Evolutionary conservation across 64 coral and sea anemone genomes (phyloP), one percentile per base, ranked within the genome.

Genomic region (Montipora foliosa): DNA sequence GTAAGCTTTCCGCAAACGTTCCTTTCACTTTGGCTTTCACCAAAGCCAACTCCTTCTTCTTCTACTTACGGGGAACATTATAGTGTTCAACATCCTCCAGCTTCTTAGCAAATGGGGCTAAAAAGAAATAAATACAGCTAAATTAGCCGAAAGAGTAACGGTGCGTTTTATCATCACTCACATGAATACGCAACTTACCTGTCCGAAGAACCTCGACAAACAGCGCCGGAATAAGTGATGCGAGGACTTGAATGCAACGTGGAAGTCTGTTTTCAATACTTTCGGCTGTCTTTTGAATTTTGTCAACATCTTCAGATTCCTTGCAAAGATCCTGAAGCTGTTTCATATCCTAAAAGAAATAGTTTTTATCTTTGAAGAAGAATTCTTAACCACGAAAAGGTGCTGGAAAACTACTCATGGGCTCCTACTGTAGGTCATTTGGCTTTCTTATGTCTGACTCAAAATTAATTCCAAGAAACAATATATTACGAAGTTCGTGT

Each of bases 201-300:
- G 91, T 91, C 53, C 87, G 92, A 55, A 98, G 88, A 60, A 98
- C 94, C 19, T 76, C 60, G 24, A 78, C 89, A 88, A 98, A 96
- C 53, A 98, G 83, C 58, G 93, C 95, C 14, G 97, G 97, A 49
- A 98, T 86, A 77, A 95, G 77, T 22, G 92, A 75, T 25, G 91
- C 94, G 19, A 98, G 55, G 16, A 95, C 94, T 6, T 93, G 78
- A 73, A 98, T 14, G 86, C 76, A 96, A 3, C 95, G 94, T 58
- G 88, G 75, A 51, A 94, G 53, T 37, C 92, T 88, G 52, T 67
- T 89, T 16, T 89, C 83, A 70, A 98, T 89, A 4, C 66, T 88
- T 14, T 93, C 83, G 68, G 96, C 44, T 25, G 79, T 84, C 70
- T 52, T 87, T 24, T 92, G 50, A 51, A 89, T 13, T 75, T 92